Conservation (phyloP, 1,140 invertebrate genomes). For the Copidosoma floridanum region DNA sequence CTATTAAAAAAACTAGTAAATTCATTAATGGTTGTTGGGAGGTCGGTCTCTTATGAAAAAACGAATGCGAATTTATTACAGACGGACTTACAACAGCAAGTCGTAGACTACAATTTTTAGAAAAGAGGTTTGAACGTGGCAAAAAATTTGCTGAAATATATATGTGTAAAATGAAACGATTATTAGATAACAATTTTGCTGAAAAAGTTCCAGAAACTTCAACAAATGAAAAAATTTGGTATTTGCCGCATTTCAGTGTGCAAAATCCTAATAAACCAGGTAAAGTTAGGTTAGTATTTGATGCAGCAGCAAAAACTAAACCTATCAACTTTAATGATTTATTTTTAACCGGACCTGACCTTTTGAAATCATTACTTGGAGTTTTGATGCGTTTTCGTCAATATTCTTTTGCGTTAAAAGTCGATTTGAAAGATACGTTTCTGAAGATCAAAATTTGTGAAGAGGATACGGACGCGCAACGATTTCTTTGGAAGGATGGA, state of each 20-base stretch:
- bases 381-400: conserved; percentile 9
- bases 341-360: neutral
- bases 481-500: conserved; percentile 6
- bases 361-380: neutral
- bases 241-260: neutral
- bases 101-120: neutral
- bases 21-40: neutral
- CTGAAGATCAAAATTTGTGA: neutral
- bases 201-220: neutral
- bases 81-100: neutral
- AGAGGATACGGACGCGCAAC: neutral
- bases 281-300: neutral
- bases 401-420: conserved; percentile 34
- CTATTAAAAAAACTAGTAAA: neutral
- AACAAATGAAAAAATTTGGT: neutral
- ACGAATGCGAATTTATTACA: neutral
- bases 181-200: neutral
- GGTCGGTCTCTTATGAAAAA: neutral
- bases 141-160: neutral
- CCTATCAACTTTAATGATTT: neutral
- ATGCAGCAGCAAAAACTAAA: neutral
- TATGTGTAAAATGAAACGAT: neutral
- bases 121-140: neutral
- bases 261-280: neutral
- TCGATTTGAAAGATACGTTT: neutral